Evolutionary conservation across 2,797 vertebrate species (phyloP), one percentile per base, ranked within the genome.

Genomic region (Chromis chromis): DNA sequence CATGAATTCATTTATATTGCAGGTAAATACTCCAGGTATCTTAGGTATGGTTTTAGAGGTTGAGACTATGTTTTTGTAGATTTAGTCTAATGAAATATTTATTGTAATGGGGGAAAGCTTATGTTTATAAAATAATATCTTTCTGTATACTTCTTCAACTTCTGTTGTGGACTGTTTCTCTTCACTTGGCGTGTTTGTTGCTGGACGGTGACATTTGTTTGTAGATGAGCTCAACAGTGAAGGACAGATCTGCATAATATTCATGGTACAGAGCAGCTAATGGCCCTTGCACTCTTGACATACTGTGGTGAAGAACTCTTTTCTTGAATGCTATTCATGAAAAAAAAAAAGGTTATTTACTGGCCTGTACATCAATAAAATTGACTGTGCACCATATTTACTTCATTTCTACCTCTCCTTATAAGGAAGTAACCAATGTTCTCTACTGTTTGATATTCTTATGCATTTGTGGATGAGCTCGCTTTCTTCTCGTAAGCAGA

Each of bases 321-420:
- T 90, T 85, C 49, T 90, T 86, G 76, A 90, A 88, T 86, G 80
- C 70, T 88, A 58, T 70, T 82, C 64, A 71, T 77, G 70, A 79
- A 70, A 25, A 39, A 46, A 66, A 57, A 78, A 76, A 90, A 64
- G 24, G 64, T 89, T 84, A 84, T 91, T 88, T 86, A 89, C 93
- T 94, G 94, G 92, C 93, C 94, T 95, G 93, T 93, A 93, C 93
- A 95, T 96, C 95, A 97, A 97, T 97, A 97, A 96, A 97, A 94
- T 86, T 95, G 94, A 94, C 92, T 94, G 95, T 96, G 93, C 90
- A 94, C 94, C 85, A 91, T 82, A 83, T 92, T 82, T 79, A 79
- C 60, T 81, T 46, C 62, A 76, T 57, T 73, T 80, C 42, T 63
- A 28, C 13, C 5, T 76, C 52, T 89, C 65, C 42, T 79, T 68